Base-by-base conservation (phyloP, 2,797 vertebrate genomes). In the Chelon auratus region DNA sequence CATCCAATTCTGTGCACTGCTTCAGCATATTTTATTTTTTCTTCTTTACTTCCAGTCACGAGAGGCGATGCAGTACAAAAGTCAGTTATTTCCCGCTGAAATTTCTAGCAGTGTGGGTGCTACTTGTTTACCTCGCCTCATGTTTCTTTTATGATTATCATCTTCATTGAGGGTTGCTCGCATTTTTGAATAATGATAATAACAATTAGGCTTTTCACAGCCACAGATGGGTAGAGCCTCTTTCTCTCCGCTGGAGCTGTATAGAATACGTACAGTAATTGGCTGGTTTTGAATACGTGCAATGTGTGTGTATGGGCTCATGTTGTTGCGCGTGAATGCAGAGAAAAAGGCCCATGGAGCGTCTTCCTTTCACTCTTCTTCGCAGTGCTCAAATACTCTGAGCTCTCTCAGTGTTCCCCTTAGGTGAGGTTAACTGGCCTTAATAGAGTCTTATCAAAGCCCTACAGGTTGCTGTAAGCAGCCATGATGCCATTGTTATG, bases 101-200 rank as follows among this genome's bases (percentile, higher is more conserved):
- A 95, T 94, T 94, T 93, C 93, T 91, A 91, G 92, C 93, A 84
- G 89, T 89, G 87, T 92, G 87, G 78, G 73, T 54, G 83, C 73
- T 90, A 92, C 91, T 94, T 96, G 95, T 96, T 96, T 96, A 94
- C 95, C 93, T 94, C 92, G 78, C 91, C 85, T 96, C 94, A 94
- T 96, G 95, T 95, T 96, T 96, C 94, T 96, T 97, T 96, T 94
- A 96, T 97, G 95, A 95, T 83, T 91, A 95, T 94, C 95, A 94
- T 85, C 77, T 95, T 95, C 92, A 93, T 92, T 93, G 93, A 94
- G 92, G 89, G 89, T 24, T 78, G 81, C 77, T 90, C 86, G 86
- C 88, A 91, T 86, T 91, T 93, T 93, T 91, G 90, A 95, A 95
- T 96, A 95, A 90, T 84, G 81, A 91, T 92, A 92, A 92, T 92